Evolutionary conservation across 2,888 invertebrate species (phyloP).

Genomic region (Theodoxus fluviatilis): DNA sequence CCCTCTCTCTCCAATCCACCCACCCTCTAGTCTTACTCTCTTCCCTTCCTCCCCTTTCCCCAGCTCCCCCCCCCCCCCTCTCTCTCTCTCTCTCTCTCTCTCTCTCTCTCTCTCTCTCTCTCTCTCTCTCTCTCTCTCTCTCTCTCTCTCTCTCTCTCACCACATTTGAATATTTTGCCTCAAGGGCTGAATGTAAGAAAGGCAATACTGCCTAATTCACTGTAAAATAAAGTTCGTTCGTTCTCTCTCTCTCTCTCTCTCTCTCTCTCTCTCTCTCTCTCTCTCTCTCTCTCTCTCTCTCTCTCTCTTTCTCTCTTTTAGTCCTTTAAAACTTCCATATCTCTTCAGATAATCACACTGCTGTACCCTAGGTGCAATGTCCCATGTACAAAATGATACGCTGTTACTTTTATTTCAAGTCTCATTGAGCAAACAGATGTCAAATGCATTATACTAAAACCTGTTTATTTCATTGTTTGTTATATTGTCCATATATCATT

Average conservation of each 20-base stretch:
- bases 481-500: background rate
- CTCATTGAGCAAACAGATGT: no score
- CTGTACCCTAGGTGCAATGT: background rate
- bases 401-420: no score
- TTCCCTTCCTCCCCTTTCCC: background rate
- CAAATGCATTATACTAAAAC: background rate
- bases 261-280: slow-evolving; percentile 22
- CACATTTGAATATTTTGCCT: no score
- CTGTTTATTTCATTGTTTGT: background rate
- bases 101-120: background rate
- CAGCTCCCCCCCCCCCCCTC: background rate
- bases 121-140: slow-evolving; percentile 14
- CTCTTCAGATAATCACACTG: background rate
- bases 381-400: no score
- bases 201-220: slow-evolving; percentile 12
- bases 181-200: background rate
- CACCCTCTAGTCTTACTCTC: background rate
- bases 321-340: background rate
- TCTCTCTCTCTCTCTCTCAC: no score
- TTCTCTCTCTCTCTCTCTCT: slow-evolving; percentile 11
- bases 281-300: slow-evolving; percentile 27
- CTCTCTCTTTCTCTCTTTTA: slow-evolving; percentile 20
- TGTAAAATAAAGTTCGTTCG: background rate
- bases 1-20: background rate
- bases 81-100: background rate